Evolutionary conservation across 2,888 invertebrate species (phyloP).

Genomic region (Aporophyla nigra): DNA sequence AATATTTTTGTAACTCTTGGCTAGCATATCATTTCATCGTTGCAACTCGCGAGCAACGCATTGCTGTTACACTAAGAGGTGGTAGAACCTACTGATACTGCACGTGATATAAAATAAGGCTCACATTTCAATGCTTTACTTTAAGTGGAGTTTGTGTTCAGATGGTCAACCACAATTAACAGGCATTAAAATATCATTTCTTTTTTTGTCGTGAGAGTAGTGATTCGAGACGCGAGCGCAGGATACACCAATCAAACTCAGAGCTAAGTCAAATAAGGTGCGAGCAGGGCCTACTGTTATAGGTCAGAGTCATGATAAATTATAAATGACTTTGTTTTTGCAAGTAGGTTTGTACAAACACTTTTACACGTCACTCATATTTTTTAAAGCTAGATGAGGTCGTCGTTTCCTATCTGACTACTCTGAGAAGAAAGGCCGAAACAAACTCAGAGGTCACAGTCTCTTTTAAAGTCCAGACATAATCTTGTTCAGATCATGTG

Average conservation of each 20-base stretch:
- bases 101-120: neutral
- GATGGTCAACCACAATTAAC: conserved; percentile 26
- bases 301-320: no score
- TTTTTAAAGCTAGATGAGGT: no score
- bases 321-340: no score
- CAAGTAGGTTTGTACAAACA: no score
- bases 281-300: no score
- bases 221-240: neutral
- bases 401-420: no score
- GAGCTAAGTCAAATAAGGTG: neutral
- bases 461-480: no score
- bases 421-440: no score
- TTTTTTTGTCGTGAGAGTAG: neutral
- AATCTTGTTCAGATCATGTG: no score
- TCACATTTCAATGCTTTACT: neutral
- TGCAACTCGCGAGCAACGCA: neutral
- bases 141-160: neutral
- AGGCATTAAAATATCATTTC: neutral
- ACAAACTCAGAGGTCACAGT: no score
- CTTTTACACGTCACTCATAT: no score
- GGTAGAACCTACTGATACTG: neutral
- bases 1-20: no score
- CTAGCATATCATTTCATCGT: neutral
- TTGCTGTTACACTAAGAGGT: neutral
- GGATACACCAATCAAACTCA: neutral